A percentile compares a stretch with the other conserved stretches of the same genome.
Evolutionary conservation across 2,113 vertebrate species (phyloP).

Genomic region (Bubo blakistoni): DNA sequence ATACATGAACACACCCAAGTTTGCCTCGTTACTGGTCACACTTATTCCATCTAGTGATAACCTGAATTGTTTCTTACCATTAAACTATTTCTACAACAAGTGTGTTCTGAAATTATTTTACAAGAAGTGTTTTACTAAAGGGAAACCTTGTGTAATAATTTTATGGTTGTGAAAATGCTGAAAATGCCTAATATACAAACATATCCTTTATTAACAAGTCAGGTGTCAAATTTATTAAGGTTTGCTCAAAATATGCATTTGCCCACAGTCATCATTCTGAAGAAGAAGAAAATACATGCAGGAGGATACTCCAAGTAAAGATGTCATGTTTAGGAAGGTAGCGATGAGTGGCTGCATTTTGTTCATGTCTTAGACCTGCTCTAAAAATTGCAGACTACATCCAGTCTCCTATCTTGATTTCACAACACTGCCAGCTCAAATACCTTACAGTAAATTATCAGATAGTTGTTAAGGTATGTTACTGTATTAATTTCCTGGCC

Average conservation of each 20-base stretch:
- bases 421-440: not conserved
- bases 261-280: not conserved
- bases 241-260: not conserved
- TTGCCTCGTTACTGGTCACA: not conserved
- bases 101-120: not conserved
- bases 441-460: not conserved
- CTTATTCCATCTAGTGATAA: not conserved
- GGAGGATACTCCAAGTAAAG: not conserved
- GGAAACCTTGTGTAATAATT: not conserved
- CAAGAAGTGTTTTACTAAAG: not conserved
- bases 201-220: not conserved
- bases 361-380: not conserved
- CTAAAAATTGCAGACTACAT: not conserved
- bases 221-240: not conserved
- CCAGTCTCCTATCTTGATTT: not conserved
- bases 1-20: accelerated
- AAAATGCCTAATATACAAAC: not conserved
- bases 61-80: not conserved
- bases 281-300: not conserved
- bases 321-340: not conserved
- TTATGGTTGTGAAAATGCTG: not conserved
- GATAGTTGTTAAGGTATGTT: not conserved
- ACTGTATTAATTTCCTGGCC: not conserved
- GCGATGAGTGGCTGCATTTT: not conserved
- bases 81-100: not conserved